phyloP scores from a whole-genome alignment of 2,888 invertebrate species.

The Atrina japonica region DNA sequence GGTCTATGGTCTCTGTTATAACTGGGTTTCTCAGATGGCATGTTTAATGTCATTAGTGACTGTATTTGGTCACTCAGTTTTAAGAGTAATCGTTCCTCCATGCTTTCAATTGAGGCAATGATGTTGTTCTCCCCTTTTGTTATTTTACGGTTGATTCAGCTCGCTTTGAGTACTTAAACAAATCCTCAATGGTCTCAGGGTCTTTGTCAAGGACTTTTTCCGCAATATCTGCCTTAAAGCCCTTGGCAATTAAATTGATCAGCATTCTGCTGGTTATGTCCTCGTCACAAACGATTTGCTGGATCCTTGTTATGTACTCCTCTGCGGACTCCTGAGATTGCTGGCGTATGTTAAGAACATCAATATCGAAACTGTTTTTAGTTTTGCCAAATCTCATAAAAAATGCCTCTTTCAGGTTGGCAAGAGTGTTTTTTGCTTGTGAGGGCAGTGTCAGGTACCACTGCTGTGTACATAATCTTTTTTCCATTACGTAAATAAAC shows the following conservation, averaged over 20 bases:
- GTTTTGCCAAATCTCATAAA: not conserved
- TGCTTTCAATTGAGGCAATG: not conserved
- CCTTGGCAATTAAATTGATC: constrained; percentile 3
- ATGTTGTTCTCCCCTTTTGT: not conserved
- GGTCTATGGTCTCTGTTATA: too few relatives aligned
- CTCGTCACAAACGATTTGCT: not conserved
- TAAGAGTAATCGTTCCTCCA: not conserved
- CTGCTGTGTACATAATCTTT: not conserved
- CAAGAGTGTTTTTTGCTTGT: not conserved
- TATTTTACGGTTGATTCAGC: not conserved
- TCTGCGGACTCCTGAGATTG: not conserved
- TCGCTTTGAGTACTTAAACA: not conserved
- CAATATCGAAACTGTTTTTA: not conserved
- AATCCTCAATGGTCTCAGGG: not conserved
- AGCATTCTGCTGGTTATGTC: not conserved
- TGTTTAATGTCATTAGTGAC: too few relatives aligned
- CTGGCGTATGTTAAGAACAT: not conserved
- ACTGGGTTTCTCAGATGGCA: too few relatives aligned
- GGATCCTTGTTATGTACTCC: constrained; percentile 1
- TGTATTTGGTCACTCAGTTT: not conserved
- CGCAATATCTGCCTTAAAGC: not conserved
- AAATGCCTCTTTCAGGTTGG: not conserved
- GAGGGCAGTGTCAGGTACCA: not conserved
- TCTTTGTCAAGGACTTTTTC: not conserved
- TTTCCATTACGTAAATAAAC: too few relatives aligned